Evolutionary conservation across 2,797 vertebrate species (phyloP).

Genomic region (Hoplostethus atlanticus): DNA sequence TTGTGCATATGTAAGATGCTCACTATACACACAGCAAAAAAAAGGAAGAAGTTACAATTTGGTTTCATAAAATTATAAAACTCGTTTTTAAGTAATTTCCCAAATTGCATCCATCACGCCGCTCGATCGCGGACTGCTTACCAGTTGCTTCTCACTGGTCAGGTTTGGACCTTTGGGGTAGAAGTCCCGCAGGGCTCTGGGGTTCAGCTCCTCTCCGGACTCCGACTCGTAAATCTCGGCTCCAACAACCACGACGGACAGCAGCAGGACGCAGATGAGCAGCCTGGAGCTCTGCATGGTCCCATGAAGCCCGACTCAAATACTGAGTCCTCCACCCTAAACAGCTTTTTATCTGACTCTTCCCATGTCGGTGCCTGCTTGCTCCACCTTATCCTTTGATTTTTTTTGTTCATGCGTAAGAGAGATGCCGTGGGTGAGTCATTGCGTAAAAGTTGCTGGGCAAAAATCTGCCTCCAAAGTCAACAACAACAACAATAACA

Average conservation of each 20-base stretch:
- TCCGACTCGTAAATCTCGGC: constrained; percentile 70
- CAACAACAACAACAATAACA: constrained; percentile 59
- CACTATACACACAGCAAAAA: too few relatives aligned
- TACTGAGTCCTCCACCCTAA: constrained; percentile 40
- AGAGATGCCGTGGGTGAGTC: constrained; percentile 82
- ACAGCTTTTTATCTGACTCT: constrained; percentile 82
- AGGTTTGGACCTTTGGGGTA: constrained; percentile 86
- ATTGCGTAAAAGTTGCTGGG: constrained; percentile 82
- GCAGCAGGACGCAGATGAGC: constrained; percentile 79
- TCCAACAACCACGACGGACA: constrained; percentile 60
- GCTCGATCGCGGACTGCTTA: constrained; percentile 59
- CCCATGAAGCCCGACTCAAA: constrained; percentile 40
- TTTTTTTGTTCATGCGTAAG: constrained; percentile 80
- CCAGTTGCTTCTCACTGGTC: constrained; percentile 88
- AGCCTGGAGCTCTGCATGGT: constrained; percentile 84
- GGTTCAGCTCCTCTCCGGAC: constrained; percentile 80
- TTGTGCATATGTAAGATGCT: too few relatives aligned
- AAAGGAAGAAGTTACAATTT: too few relatives aligned
- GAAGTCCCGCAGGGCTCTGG: constrained; percentile 85
- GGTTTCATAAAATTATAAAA: too few relatives aligned
- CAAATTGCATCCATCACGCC: too few relatives aligned
- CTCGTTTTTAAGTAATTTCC: too few relatives aligned
- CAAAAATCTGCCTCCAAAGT: constrained; percentile 66
- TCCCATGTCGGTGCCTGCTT: constrained; percentile 46
- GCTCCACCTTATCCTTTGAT: constrained; percentile 83